These are phyloP conservation scores for Hippolais icterina DNA, from an alignment of 2,113 vertebrate species.

Conservation along the genomic window DNA sequence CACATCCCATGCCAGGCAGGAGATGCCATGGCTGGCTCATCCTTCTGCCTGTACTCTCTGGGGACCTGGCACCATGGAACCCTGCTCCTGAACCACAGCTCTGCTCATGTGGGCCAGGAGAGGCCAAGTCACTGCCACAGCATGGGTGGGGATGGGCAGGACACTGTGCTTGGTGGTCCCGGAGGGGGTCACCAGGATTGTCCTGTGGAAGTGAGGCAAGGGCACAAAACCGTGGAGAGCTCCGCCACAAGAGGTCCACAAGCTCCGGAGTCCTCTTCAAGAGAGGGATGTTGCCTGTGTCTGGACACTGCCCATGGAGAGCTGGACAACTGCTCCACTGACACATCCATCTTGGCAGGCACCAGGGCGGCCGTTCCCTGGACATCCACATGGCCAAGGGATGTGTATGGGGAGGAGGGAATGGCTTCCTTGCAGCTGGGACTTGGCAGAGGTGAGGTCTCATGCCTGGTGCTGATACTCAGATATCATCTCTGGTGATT, in stretches of 20 bases:
- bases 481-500: conserved; percentile 53
- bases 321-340: not conserved
- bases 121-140: not conserved
- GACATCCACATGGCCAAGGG: not conserved
- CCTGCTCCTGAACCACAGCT: not conserved
- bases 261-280: not conserved
- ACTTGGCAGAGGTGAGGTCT: conserved; percentile 31
- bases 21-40: not conserved
- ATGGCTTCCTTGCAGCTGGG: conserved; percentile 1
- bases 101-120: not conserved
- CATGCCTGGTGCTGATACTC: conserved; percentile 27
- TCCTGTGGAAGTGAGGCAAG: not conserved
- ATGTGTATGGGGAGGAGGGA: not conserved
- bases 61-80: not conserved
- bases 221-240: not conserved
- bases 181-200: fast-evolving
- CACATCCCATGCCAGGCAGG: not conserved
- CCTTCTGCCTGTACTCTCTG: not conserved
- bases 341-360: not conserved
- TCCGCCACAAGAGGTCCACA: not conserved
- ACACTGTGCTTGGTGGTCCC: fast-evolving
- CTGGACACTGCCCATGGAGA: not conserved
- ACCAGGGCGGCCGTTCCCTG: fast-evolving
- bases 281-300: not conserved
- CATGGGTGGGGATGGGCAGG: not conserved